Evolutionary conservation across 2,797 vertebrate species (phyloP), one percentile per base, ranked within the genome.

Genomic region (Rachycentron canadum): DNA sequence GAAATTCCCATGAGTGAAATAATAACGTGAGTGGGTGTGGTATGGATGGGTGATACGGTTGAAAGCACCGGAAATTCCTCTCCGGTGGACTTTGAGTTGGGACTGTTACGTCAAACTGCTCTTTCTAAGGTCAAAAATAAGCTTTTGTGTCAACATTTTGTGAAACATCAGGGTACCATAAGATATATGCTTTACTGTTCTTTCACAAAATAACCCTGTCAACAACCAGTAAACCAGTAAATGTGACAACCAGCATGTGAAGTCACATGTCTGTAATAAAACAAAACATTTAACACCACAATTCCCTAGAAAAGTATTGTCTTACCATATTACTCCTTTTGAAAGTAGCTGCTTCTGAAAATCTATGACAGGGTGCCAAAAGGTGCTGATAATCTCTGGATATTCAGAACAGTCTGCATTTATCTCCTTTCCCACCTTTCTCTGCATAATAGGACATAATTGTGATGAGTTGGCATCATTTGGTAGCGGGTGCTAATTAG

Each of bases 401-500:
- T 21, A 28, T 23, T 61, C 12, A 10, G 11, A 50, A 13, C 49
- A 50, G 49, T 10, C 10, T 2, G 13, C 13, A 50, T 64, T 23
- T 23, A 64, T 64, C 21, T 16, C 16, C 16, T 26, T 38, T 11
- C 9, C 47, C 14, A 26, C 32, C 21, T 28, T 41, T 52, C 7
- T 5, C 56, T 43, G 16, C 14, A 63, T 50, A 58, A 57, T 64
- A 23, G 59, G 14, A 6, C 19, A 21, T 25, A 8, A 12, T 34
- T 61, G 14, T 41, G 23, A 53, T 55, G 50, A 57, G 40, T 57
- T 6, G 2, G 12, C 32, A 79, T 26, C 9, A 50, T 55, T 55
- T 41, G 40, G 19, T 7, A n/a, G 23, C 2, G 40, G 41, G 59
- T 13, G 23, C 19, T 62, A 64, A 69, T 79, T 36, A 59, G 40